Base-by-base conservation (phyloP, 2,888 invertebrate genomes). In the Meteorus cinctellus region DNA sequence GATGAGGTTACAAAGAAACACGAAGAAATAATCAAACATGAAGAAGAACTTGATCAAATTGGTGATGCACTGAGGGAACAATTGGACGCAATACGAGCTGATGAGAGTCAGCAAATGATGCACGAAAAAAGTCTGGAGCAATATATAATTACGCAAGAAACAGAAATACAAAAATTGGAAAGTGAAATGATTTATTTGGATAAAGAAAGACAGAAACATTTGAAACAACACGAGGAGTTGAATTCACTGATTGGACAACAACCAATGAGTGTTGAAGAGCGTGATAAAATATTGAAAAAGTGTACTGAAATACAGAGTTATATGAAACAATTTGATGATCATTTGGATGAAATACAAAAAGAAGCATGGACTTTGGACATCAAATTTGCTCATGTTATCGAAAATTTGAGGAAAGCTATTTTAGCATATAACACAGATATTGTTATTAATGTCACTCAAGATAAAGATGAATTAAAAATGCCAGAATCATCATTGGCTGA, bases 381-480 rank as follows among this genome's bases (percentile, higher is more conserved):
- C 1, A 85, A 86, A 74, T 79, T 85, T 10, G 80, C 86, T n/a
- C 80, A 82, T 4, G 71, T 79, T 27, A 85, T 82, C 68, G 84
- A 82, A 51, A 84, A 81, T 77, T 79, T 89, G 16, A 82, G 80
- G 31, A 87, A 87, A 81, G 73, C 80, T 4, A 76, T 88, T 48
- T 75, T 87, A 19, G 82, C 82, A 4, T 88, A 87, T 45, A 89
- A 89, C 71, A 84, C 85, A 65, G 82, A 86, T 34, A 82, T 89
- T 67, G 81, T 87, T 36, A 78, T 85, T 36, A 68, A 81, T 80
- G 83, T 75, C 66, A 84, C 14, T 4, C 65, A 81, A 1, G 77
- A 86, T 79, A 41, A 84, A 16, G 79, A 86, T 59, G 81, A 85
- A 29, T 77, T 87, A 4, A 82, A 82, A 63, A 81, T 88, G 73